Evolutionary conservation across 1,140 invertebrate genomes (phyloP).

Genomic region (Drosophila pallidifrons): DNA sequence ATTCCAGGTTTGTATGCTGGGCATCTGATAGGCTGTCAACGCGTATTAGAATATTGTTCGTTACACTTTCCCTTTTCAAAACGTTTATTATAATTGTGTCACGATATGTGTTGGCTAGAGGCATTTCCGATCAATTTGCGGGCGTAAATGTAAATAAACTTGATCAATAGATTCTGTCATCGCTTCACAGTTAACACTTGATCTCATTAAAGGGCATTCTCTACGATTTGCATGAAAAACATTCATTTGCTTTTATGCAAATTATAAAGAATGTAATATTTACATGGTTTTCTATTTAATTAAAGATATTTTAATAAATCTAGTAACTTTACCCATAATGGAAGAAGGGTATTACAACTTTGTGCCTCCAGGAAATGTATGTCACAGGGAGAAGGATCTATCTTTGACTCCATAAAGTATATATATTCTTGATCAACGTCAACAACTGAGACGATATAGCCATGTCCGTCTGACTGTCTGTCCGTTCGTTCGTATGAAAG

Average conservation of each 20-base stretch:
- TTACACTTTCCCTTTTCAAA: not conserved
- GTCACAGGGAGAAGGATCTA: too few species aligned
- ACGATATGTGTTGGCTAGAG: not conserved
- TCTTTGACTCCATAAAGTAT: too few species aligned
- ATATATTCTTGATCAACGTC: too few species aligned
- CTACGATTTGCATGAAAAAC: not conserved
- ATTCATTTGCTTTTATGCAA: not conserved
- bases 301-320: not conserved
- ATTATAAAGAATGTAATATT: not conserved
- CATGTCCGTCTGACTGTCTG: too few species aligned
- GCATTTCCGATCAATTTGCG: not conserved
- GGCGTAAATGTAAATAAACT: not conserved
- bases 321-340: too few species aligned
- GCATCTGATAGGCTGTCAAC: not conserved
- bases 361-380: too few species aligned
- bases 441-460: too few species aligned
- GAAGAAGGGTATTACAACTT: too few species aligned
- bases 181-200: not conserved
- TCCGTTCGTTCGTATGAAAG: too few species aligned
- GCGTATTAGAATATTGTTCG: not conserved
- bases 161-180: not conserved
- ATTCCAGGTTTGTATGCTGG: not conserved
- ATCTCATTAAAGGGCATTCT: not conserved
- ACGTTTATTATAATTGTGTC: not conserved
- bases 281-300: not conserved